phyloP scores from a whole-genome alignment of 2,797 vertebrate genomes.

The Xiphorhynchus erythropygius region DNA sequence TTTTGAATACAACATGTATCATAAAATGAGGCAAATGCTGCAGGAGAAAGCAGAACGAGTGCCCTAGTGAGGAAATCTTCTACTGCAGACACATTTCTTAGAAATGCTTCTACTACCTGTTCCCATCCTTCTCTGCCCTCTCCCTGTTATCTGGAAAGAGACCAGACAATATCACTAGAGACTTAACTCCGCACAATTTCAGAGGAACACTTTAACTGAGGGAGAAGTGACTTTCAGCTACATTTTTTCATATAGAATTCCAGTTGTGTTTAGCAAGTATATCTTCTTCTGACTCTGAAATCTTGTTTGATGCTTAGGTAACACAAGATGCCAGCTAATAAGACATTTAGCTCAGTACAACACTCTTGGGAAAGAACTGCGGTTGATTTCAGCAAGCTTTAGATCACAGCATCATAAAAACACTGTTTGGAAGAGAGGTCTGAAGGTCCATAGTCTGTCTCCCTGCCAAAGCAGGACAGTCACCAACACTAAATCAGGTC shows the following conservation, averaged over 20 bases:
- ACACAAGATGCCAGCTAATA: background rate
- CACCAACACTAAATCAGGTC: background rate
- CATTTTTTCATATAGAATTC: background rate
- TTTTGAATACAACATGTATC: background rate
- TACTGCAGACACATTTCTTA: background rate
- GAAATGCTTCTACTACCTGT: background rate
- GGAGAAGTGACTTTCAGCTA: background rate
- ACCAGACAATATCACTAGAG: background rate
- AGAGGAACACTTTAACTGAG: background rate
- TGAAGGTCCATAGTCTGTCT: background rate
- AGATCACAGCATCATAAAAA: background rate
- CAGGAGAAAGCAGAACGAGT: background rate
- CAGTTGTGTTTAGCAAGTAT: background rate
- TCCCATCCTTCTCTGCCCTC: background rate
- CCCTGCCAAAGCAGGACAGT: background rate
- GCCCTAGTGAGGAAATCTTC: background rate
- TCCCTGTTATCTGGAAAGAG: background rate
- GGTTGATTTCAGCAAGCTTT: background rate
- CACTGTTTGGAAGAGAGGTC: background rate
- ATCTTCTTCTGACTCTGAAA: background rate
- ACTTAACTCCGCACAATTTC: background rate
- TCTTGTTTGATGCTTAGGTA: background rate
- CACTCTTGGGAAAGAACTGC: background rate
- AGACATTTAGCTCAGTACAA: background rate
- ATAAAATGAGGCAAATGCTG: background rate